Conservation (phyloP, 2,113 vertebrate species). For the Balaenoptera acutorostrata region DNA sequence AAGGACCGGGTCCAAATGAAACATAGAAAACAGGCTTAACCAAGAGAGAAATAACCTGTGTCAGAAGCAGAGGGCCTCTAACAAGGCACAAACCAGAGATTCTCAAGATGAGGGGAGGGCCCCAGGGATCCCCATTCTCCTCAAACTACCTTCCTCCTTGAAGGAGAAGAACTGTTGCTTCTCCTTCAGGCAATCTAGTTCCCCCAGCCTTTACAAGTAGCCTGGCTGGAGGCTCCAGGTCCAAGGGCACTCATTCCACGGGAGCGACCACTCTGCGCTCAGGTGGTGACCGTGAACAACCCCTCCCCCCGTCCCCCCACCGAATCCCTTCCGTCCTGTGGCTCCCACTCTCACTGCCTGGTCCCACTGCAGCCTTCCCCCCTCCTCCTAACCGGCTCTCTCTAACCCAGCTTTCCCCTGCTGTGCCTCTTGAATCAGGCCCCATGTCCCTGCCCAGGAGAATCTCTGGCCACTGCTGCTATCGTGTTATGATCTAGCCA, state of each 20-base stretch:
- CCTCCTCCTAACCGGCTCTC: neutral
- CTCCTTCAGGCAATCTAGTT: neutral
- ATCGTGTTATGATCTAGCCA: neutral
- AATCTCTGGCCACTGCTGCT: neutral
- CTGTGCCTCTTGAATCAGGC: neutral
- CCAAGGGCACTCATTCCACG: neutral
- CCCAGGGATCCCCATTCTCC: neutral
- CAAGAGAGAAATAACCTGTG: neutral
- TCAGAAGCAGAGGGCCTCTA: neutral
- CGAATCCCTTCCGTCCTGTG: neutral
- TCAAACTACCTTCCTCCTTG: neutral
- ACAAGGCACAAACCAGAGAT: neutral
- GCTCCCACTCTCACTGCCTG: rapidly evolving
- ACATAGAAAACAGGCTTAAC: neutral
- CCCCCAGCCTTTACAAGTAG: neutral
- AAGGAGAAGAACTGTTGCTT: neutral
- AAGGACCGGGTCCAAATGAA: neutral
- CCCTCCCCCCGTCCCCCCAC: too few relatives aligned
- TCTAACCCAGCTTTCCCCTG: neutral
- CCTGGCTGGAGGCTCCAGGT: neutral
- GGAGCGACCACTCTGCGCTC: constrained; percentile 49
- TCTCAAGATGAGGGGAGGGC: neutral
- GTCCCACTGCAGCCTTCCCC: neutral
- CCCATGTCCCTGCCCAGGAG: neutral
- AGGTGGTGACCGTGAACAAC: neutral